Percentiles rank a stretch among this genome's conserved stretches.
phyloP scores from a whole-genome alignment of 1,140 invertebrate genomes.

The Panagrolaimus sp. region DNA sequence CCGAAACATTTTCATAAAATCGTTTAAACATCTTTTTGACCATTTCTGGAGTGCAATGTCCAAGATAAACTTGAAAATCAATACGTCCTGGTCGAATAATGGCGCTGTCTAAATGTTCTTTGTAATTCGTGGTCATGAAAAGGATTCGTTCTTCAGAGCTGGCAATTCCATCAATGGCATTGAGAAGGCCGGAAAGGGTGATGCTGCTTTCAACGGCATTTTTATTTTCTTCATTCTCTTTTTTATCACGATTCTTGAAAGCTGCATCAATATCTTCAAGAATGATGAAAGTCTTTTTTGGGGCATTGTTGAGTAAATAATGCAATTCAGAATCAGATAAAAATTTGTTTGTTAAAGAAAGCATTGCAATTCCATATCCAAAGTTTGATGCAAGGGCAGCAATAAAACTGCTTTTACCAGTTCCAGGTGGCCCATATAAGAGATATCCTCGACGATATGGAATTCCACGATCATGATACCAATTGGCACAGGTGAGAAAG shows the following conservation, averaged over 20 bases:
- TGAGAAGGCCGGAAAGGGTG: conserved; percentile 91
- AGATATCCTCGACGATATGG: no score
- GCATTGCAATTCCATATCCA: conserved; percentile 89
- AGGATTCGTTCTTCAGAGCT: conserved; percentile 93
- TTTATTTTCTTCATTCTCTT: conserved; percentile 59
- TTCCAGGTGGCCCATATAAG: no score
- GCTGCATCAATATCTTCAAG: conserved; percentile 97
- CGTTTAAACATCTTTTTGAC: conserved; percentile 46
- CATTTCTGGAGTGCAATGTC: conserved; percentile 69
- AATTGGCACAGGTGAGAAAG: conserved; percentile 72
- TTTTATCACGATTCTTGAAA: conserved; percentile 79
- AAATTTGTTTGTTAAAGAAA: conserved; percentile 89
- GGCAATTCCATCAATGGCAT: conserved; percentile 94
- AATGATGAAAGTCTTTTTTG: conserved; percentile 77
- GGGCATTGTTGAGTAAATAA: conserved; percentile 82
- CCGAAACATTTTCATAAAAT: conserved; percentile 45
- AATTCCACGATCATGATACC: conserved; percentile 65
- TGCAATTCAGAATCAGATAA: conserved; percentile 90
- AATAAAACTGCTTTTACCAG: conserved; percentile 46
- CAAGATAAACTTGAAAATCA: conserved; percentile 81
- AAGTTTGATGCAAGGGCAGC: conserved; percentile 79
- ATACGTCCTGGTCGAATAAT: conserved; percentile 77
- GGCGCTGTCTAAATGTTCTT: conserved; percentile 86
- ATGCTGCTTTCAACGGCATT: conserved; percentile 86
- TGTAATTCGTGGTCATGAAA: conserved; percentile 99